Evolutionary conservation across 2,113 vertebrate genomes (phyloP), one percentile per base, ranked within the genome.

Genomic region (Macaca nemestrina): DNA sequence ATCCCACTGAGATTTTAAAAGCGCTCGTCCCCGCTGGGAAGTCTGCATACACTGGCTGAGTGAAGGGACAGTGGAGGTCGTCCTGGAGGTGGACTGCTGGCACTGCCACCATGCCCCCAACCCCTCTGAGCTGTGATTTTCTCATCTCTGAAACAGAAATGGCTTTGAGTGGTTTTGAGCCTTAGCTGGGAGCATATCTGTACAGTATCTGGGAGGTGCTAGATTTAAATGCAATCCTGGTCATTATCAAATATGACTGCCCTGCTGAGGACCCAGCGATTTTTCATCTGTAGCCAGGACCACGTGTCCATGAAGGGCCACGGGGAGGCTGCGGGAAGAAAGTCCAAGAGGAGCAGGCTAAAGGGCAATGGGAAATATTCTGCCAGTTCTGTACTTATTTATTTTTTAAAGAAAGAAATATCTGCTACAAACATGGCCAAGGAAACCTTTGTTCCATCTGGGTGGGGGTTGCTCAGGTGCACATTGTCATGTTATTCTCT

Each of bases 61-160:
- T 30, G 50, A 43, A n/a, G 78, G 72, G 16, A 30, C 5, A 32
- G n/a, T 0, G 25, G 76, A 27, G n/a, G 76, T 45, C 2, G 0
- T 17, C 1, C 50, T 50, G 64, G 50, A 52, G 23, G 14, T 45
- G 13, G n/a, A 38, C 45, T 1, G 8, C 40, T n/a, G n/a, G 67
- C n/a, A 7, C 14, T n/a, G 8, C 10, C 32, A 40, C 22, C 32
- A 5, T 0, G 16, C 12, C 45, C 6, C 55, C 8, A 55, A 32
- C 17, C 5, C 30, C 75, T 43, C 27, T 12, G 38, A 76, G 86
- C 40, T 86, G 16, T 23, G 40, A 13, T 45, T 50, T 76, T 38
- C 32, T 45, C 61, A 25, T 88, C 72, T 92, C 84, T 92, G 70
- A 91, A 81, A n/a, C 4, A 35, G 73, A 59, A 76, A 52, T 20